Evolutionary conservation across 2,888 invertebrate genomes (phyloP).

Genomic region (Mythimna albipuncta): DNA sequence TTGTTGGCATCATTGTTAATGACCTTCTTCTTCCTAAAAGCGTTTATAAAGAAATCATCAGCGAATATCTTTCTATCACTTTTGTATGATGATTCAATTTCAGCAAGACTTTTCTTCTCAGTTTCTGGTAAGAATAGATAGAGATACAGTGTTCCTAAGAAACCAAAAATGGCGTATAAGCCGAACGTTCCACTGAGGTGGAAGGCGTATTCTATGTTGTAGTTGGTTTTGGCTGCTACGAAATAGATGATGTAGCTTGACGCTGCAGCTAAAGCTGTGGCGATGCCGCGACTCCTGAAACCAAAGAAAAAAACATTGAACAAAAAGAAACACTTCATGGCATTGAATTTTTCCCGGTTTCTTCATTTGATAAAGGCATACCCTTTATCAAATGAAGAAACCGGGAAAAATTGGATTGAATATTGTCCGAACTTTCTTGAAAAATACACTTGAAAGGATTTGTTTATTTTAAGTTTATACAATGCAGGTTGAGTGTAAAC

Average conservation of each 20-base stretch:
- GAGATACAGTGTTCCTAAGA: conserved; percentile 86
- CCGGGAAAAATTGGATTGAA: conserved; percentile 1
- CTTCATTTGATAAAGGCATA: too few species aligned
- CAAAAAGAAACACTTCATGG: not conserved
- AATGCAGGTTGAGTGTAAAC: too few species aligned
- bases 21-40: conserved; percentile 78
- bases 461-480: too few species aligned
- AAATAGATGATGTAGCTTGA: conserved; percentile 87
- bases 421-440: too few species aligned
- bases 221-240: conserved; percentile 88
- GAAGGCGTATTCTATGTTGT: conserved; percentile 85
- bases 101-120: conserved; percentile 87
- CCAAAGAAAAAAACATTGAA: not conserved
- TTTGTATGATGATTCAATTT: conserved; percentile 88
- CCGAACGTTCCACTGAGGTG: conserved; percentile 88
- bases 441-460: too few species aligned
- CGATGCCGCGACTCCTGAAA: conserved; percentile 88
- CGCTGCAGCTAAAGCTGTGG: conserved; percentile 89
- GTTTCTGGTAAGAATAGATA: conserved; percentile 90
- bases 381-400: conserved; percentile 47
- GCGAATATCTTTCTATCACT: conserved; percentile 83
- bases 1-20: conserved; percentile 72
- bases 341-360: too few species aligned
- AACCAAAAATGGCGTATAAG: conserved; percentile 83
- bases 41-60: conserved; percentile 84